Percentiles rank a stretch among this genome's conserved stretches.
Conservation (phyloP, 2,888 invertebrate genomes). For the Gandaritis pyraliata region DNA sequence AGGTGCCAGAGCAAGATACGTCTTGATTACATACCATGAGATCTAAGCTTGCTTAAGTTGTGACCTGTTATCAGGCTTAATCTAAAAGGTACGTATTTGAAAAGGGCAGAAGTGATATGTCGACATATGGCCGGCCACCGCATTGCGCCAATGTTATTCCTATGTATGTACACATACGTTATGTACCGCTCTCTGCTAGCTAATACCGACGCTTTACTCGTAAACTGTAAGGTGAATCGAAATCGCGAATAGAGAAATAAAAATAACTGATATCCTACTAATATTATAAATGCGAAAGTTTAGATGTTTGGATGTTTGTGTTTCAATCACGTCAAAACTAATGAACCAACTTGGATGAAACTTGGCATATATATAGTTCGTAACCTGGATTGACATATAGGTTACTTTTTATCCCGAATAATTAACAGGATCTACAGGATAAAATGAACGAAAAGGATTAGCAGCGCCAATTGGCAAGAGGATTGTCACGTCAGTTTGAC, state of each 20-base stretch:
- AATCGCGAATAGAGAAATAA: conserved; percentile 36
- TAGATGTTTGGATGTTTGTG: too few relatives aligned
- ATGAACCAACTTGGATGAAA: too few relatives aligned
- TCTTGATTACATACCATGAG: background rate
- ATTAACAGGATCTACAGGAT: too few relatives aligned
- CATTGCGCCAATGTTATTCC: conserved; percentile 79
- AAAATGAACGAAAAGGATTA: too few relatives aligned
- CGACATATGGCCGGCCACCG: conserved; percentile 77
- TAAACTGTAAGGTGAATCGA: conserved; percentile 51
- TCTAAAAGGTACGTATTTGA: conserved; percentile 58
- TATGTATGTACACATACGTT: conserved; percentile 75
- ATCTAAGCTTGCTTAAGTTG: conserved; percentile 21
- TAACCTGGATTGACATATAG: too few relatives aligned
- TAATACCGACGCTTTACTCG: conserved; percentile 64
- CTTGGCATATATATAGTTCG: too few relatives aligned
- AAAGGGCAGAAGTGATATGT: conserved; percentile 80
- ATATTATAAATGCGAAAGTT: too few relatives aligned
- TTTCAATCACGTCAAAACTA: too few relatives aligned
- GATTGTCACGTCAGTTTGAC: too few relatives aligned
- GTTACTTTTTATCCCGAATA: too few relatives aligned
- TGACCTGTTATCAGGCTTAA: conserved; percentile 34
- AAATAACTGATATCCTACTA: background rate
- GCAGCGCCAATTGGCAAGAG: too few relatives aligned
- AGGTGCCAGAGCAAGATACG: background rate
- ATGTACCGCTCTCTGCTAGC: conserved; percentile 66